These are phyloP conservation scores for Bembecia ichneumoniformis DNA, from an alignment of 2,888 invertebrate genomes.

Conservation along the genomic window DNA sequence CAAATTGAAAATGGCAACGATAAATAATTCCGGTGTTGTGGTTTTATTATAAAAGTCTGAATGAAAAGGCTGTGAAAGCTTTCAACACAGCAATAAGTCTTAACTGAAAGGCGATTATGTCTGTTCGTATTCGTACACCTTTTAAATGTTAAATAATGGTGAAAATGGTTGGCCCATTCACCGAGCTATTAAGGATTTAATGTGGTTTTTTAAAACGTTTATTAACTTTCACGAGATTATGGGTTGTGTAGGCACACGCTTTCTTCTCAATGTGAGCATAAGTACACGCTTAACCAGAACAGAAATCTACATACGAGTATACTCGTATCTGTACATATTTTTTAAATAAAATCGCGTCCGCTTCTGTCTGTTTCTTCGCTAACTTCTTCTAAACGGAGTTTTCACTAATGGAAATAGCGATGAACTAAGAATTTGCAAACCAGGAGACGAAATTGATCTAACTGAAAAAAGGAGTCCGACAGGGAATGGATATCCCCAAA, in stretches of 20 bases:
- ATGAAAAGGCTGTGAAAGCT: slow-evolving; percentile 50
- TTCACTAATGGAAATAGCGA: too few species aligned
- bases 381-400: too few species aligned
- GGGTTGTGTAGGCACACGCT: slow-evolving; percentile 14
- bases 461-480: too few species aligned
- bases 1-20: slow-evolving; percentile 47
- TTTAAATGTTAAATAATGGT: slow-evolving; percentile 8
- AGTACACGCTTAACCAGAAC: too few species aligned
- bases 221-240: slow-evolving; percentile 10
- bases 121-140: slow-evolving; percentile 36
- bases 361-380: too few species aligned
- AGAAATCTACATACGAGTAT: too few species aligned
- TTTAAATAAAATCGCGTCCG: too few species aligned
- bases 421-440: too few species aligned
- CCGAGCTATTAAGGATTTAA: not conserved
- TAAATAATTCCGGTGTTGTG: slow-evolving; percentile 55
- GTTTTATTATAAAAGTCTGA: slow-evolving; percentile 43
- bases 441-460: too few species aligned
- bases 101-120: slow-evolving; percentile 56
- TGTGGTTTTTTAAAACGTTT: not conserved
- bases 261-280: too few species aligned
- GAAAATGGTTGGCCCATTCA: not conserved
- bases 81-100: slow-evolving; percentile 51
- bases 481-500: too few species aligned
- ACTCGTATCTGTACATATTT: too few species aligned